Conservation (phyloP, 1,140 invertebrate genomes). For the Euwallacea similis region DNA sequence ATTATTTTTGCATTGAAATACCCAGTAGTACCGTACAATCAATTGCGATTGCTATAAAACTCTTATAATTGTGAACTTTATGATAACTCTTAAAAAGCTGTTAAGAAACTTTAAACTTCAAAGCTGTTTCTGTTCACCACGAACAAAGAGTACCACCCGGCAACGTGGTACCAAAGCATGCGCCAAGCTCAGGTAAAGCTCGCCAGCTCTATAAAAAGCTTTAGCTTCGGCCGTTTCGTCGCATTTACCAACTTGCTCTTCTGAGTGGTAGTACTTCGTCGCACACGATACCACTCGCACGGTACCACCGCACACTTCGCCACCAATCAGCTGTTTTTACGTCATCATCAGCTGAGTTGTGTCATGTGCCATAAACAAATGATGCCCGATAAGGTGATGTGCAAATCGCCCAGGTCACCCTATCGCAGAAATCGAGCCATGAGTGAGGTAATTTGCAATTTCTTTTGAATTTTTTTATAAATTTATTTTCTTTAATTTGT, state of each 20-base stretch:
- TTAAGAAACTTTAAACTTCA: neutral
- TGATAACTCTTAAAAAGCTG: neutral
- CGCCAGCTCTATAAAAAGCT: conserved; percentile 33
- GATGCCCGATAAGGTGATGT: conserved; percentile 16
- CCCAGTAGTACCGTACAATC: neutral
- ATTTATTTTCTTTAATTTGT: neutral
- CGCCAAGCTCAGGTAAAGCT: conserved; percentile 36
- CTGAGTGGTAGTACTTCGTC: conserved; percentile 11
- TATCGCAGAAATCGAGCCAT: conserved; percentile 30
- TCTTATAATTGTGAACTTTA: neutral
- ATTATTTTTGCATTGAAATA: neutral
- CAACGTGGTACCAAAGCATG: conserved; percentile 29
- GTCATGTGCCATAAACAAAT: conserved; percentile 43
- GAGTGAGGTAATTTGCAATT: conserved; percentile 40
- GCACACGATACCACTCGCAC: neutral
- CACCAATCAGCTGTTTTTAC: conserved; percentile 5
- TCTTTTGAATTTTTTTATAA: conserved; percentile 15
- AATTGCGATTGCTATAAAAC: no score
- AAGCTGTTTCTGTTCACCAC: neutral
- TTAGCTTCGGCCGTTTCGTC: conserved; percentile 15
- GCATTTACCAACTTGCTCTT: conserved; percentile 18
- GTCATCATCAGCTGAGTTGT: conserved; percentile 34
- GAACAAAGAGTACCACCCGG: conserved; percentile 1
- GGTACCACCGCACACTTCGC: neutral
- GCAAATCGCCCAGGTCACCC: conserved; percentile 32